Conservation (phyloP, 1,140 invertebrate species). For the Phenacoccus solenopsis region DNA sequence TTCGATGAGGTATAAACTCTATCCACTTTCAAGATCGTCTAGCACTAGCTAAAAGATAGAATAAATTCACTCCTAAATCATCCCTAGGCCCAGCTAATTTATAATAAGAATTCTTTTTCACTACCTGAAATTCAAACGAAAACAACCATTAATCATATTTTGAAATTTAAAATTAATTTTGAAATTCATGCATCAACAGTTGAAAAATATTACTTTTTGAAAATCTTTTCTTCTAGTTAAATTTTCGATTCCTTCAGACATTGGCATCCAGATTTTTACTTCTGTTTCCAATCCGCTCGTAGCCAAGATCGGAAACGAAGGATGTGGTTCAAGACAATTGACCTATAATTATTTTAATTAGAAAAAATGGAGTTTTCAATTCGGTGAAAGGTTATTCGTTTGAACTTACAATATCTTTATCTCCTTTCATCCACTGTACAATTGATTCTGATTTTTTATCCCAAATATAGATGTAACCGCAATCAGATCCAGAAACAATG, state of each 20-base stretch:
- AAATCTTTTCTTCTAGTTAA: neutral
- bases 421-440: constrained; percentile 73
- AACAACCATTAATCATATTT: neutral
- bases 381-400: neutral
- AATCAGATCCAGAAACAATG: constrained; percentile 86
- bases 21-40: neutral
- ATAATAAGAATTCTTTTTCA: neutral
- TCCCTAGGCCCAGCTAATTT: neutral
- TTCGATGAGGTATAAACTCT: too few relatives aligned
- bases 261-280: constrained; percentile 87
- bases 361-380: too few relatives aligned
- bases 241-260: constrained; percentile 24
- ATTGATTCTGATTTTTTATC: constrained; percentile 78
- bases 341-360: constrained; percentile 43
- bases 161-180: too few relatives aligned
- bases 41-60: neutral
- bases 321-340: constrained; percentile 85
- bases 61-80: neutral
- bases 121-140: neutral
- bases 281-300: constrained; percentile 83
- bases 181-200: too few relatives aligned
- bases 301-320: constrained; percentile 69
- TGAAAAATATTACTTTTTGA: constrained; percentile 1
- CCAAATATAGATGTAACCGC: constrained; percentile 91
- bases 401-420: constrained; percentile 67